These are phyloP conservation scores for Cirrhinus mrigala DNA, from an alignment of 2,797 vertebrate genomes.

Conservation along the genomic window DNA sequence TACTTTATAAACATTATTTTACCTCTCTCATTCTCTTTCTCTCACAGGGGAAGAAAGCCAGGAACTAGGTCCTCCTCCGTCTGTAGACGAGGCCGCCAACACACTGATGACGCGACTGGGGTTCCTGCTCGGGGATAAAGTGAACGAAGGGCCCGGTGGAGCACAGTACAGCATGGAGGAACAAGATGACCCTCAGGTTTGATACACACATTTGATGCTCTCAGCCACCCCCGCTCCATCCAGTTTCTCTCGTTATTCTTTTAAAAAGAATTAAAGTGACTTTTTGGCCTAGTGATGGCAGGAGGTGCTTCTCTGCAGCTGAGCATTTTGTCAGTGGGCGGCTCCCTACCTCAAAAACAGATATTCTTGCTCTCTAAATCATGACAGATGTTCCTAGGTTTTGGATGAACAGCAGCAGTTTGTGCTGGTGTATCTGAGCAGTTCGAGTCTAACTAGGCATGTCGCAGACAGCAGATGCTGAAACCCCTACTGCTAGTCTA, in stretches of 20 bases:
- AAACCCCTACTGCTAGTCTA: constrained; percentile 29
- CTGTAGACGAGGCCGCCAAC: constrained; percentile 94
- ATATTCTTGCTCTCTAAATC: constrained; percentile 37
- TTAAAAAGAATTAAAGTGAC: neutral
- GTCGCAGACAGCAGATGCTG: constrained; percentile 26
- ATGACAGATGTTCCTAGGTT: constrained; percentile 27
- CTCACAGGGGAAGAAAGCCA: constrained; percentile 85
- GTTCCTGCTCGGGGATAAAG: constrained; percentile 94
- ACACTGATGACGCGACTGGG: constrained; percentile 97
- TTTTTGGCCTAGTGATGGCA: constrained; percentile 1
- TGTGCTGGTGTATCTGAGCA: neutral
- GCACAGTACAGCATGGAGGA: constrained; percentile 85
- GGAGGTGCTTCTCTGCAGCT: constrained; percentile 13
- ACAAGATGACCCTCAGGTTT: constrained; percentile 90
- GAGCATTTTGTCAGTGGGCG: constrained; percentile 10
- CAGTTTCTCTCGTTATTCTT: constrained; percentile 1
- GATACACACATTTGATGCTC: neutral
- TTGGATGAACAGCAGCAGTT: constrained; percentile 21
- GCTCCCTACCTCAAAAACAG: constrained; percentile 14
- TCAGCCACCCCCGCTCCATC: neutral
- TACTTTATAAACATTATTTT: neutral
- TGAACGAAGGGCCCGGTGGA: constrained; percentile 81
- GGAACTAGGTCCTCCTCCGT: constrained; percentile 92
- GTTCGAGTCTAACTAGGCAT: constrained; percentile 23
- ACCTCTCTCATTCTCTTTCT: neutral